A percentile compares a stretch with the other conserved stretches of the same genome.
phyloP scores from a whole-genome alignment of 2,888 invertebrate species.

The Sialis fuliginosa region DNA sequence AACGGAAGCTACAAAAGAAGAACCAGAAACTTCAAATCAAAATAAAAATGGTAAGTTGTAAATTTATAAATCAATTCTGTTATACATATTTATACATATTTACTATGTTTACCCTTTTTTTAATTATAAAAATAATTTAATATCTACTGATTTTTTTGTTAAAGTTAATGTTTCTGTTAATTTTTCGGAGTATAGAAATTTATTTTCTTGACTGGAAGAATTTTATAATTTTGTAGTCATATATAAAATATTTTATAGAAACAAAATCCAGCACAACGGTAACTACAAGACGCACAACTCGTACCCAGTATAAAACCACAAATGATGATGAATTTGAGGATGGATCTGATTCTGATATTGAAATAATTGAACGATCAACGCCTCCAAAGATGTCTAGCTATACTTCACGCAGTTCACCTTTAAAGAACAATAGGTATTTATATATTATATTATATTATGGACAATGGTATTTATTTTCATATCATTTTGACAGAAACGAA shows the following conservation, averaged over 20 bases:
- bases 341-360: conserved; percentile 52
- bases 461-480: too few relatives aligned
- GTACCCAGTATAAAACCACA: conserved; percentile 23
- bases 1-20: too few relatives aligned
- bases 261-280: conserved; percentile 19
- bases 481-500: too few relatives aligned
- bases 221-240: background rate
- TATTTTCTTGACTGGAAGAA: background rate
- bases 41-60: too few relatives aligned
- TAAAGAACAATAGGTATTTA: background rate
- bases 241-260: background rate
- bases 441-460: too few relatives aligned
- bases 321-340: conserved; percentile 44
- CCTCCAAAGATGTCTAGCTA: conserved; percentile 20
- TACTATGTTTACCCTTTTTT: too few relatives aligned
- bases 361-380: conserved; percentile 26
- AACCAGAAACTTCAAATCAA: too few relatives aligned
- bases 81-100: too few relatives aligned
- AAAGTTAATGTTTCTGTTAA: too few relatives aligned
- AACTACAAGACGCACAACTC: conserved; percentile 32
- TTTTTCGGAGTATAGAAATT: too few relatives aligned
- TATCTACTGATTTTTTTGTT: too few relatives aligned
- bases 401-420: background rate
- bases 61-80: background rate
- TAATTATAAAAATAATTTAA: too few relatives aligned